Evolutionary conservation across 2,797 vertebrate genomes (phyloP).

Genomic region (Sitta carolinensis): DNA sequence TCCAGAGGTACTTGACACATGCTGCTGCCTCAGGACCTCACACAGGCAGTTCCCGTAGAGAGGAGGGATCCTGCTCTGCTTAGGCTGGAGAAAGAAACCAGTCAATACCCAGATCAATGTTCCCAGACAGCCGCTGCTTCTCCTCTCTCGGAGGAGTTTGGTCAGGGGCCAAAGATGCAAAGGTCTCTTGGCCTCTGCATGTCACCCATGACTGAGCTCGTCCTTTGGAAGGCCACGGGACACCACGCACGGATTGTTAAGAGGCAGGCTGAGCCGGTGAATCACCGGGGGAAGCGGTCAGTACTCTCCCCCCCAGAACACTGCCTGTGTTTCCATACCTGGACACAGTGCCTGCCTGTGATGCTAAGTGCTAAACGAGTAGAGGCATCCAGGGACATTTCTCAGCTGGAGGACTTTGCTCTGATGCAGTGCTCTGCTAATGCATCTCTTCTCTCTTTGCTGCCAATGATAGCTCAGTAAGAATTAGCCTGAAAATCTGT

Average conservation of each 20-base stretch:
- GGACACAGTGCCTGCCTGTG: not conserved
- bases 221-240: not conserved
- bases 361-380: not conserved
- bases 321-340: not conserved
- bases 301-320: not conserved
- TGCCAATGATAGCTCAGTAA: not conserved
- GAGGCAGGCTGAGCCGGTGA: not conserved
- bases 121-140: not conserved
- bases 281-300: not conserved
- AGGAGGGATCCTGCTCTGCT: not conserved
- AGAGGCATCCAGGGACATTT: not conserved
- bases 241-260: rapidly evolving
- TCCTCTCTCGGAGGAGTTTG: not conserved
- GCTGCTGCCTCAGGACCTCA: not conserved
- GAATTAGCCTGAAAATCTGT: not conserved
- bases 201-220: rapidly evolving
- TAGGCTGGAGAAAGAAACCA: not conserved
- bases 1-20: rapidly evolving
- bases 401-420: not conserved
- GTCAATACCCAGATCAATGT: not conserved
- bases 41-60: not conserved
- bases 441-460: not conserved
- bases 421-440: not conserved
- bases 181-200: not conserved
- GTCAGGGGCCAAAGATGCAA: not conserved